Percentiles rank a stretch among this genome's conserved stretches.
phyloP scores from a whole-genome alignment of 2,888 invertebrate species.

The Nephrotoma flavescens region DNA sequence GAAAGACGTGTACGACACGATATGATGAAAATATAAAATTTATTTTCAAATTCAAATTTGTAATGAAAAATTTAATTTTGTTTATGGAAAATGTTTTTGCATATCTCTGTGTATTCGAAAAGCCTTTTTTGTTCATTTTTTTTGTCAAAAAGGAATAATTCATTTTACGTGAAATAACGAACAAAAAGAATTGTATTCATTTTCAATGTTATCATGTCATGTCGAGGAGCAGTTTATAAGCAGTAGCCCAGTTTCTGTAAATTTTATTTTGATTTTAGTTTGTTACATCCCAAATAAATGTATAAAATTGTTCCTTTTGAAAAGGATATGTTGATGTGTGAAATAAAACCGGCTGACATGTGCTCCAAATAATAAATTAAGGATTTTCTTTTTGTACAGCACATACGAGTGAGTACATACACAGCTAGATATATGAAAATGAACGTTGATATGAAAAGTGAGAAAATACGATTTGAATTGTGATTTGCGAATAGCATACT shows the following conservation, averaged over 20 bases:
- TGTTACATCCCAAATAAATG: not conserved
- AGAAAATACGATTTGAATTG: not conserved
- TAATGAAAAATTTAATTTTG: not conserved
- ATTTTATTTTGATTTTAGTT: not conserved
- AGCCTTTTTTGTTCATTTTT: not conserved
- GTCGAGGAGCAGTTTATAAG: not conserved
- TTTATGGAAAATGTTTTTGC: not conserved
- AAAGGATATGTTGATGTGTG: not conserved
- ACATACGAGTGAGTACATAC: no score
- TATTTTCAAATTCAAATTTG: not conserved
- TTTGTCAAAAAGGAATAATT: not conserved
- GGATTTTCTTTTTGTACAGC: no score
- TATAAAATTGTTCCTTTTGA: not conserved
- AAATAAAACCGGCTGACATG: not conserved
- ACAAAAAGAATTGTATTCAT: not conserved
- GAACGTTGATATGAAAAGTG: no score
- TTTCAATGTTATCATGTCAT: not conserved
- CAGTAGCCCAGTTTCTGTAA: not conserved
- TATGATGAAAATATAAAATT: not conserved
- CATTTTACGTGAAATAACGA: not conserved
- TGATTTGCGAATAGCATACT: not conserved
- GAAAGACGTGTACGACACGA: not conserved
- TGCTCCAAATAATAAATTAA: not conserved
- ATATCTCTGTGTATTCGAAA: not conserved
- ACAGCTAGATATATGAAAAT: no score